phyloP scores from a whole-genome alignment of 2,113 vertebrate species.

The Cettia cetti region DNA sequence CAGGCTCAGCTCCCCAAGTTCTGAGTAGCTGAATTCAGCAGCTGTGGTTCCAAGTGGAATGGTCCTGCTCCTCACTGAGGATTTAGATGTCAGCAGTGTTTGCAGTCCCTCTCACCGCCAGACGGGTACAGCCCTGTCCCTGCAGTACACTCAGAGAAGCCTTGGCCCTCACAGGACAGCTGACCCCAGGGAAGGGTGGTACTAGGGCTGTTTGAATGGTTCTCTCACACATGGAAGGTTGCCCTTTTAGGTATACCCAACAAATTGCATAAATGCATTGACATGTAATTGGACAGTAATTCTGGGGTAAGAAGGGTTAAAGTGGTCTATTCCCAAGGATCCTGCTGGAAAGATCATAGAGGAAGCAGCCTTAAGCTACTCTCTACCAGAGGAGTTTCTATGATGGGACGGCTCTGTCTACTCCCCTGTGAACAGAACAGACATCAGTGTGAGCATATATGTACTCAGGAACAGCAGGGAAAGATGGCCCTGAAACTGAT shows the following conservation, averaged over 20 bases:
- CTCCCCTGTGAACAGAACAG: fast-evolving
- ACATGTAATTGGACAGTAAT: background rate
- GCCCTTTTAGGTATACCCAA: background rate
- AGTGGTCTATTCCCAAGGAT: background rate
- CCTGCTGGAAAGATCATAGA: background rate
- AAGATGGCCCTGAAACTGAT: background rate
- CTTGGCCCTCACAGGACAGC: background rate
- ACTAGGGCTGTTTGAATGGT: background rate
- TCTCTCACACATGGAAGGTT: background rate
- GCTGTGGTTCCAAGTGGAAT: background rate
- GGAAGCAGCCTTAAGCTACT: background rate
- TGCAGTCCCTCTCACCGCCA: background rate
- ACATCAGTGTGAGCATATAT: fast-evolving
- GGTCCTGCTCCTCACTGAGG: background rate
- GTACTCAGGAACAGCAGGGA: fast-evolving
- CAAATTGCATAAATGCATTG: background rate
- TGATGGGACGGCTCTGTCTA: background rate
- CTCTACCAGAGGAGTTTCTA: fast-evolving
- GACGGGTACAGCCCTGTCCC: background rate
- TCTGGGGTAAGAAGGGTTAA: background rate
- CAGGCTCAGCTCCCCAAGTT: background rate
- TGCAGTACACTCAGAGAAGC: fast-evolving
- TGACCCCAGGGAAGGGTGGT: background rate
- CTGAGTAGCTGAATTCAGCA: background rate
- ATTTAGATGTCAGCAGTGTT: background rate